Base-by-base conservation (phyloP, 2,888 invertebrate species). In the Tetrapedia diversipes region DNA sequence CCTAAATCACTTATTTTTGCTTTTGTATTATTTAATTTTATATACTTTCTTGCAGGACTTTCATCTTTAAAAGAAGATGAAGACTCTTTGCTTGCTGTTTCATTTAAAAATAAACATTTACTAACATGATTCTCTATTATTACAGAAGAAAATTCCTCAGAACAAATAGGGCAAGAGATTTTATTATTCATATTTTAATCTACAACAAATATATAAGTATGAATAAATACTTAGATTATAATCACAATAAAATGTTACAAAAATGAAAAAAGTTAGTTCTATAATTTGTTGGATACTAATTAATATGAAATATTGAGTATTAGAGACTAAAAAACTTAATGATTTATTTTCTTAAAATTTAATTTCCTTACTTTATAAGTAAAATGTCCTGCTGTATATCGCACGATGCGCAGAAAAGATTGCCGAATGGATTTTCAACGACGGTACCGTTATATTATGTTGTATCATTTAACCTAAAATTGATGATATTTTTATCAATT, bases 21-120 rank as follows among this genome's bases (percentile, higher is more conserved):
- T 34, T 6, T 80, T 60, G 65, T 68, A 80, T 29, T n/a, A 32
- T 6, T 63, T 22, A 74, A 59, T 16, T 80, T 66, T 16, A 29
- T 32, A 29, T 47, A 68, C 27, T 82, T 84, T 8, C 53, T 71
- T 19, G n/a, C 45, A 24, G 68, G 81, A 59, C 65, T 81, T 65
- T 24, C 78, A 32, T 79, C 83, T 32, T 61, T 89, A 0, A 79
- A 49, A n/a, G 71, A 72, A 8, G 56, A 59, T 41, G 79, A 57
- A 22, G 60, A 64, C 22, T 76, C 74, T 0, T 66, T 79, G 4
- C 69, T 83, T 1, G 83, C 61, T 1, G 90, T 83, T 61, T 91
- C 93, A 85, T 94, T 95, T 39, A 96, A 90, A 92, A 96, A 96
- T 83, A 96, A 92, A 90, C 96, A 96, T 89, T 93, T 95, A 87